These are phyloP conservation scores for Anastrepha obliqua DNA, from an alignment of 1,140 invertebrate species.

Conservation along the genomic window DNA sequence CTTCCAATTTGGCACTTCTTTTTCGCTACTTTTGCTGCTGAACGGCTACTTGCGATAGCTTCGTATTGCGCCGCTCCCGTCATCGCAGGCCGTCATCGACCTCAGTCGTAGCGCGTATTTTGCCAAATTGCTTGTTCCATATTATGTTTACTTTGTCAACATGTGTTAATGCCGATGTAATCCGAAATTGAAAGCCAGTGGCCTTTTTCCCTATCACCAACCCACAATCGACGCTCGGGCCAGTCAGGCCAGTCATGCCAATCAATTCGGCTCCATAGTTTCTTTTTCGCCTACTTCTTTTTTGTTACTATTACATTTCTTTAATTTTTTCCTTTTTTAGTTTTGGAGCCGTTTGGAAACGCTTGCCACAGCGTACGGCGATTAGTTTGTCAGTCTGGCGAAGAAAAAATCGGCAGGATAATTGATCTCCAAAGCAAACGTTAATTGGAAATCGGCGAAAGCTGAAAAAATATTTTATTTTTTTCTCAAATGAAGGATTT, in stretches of 20 bases:
- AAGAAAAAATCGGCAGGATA: conserved; percentile 12
- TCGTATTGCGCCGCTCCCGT: not conserved
- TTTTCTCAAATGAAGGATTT: not conserved
- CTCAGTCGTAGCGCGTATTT: not conserved
- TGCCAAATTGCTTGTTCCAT: conserved; percentile 67
- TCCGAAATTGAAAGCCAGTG: conserved; percentile 46
- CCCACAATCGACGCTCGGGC: too few species aligned
- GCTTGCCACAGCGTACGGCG: not conserved
- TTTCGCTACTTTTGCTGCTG: conserved; percentile 12
- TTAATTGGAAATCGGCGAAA: conserved; percentile 20
- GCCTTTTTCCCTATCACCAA: not conserved
- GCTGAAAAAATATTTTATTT: not conserved
- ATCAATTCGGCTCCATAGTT: not conserved
- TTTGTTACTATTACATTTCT: not conserved
- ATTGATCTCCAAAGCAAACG: conserved; percentile 43
- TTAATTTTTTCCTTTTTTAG: conserved; percentile 21
- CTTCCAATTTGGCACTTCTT: conserved; percentile 58
- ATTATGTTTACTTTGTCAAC: conserved; percentile 73
- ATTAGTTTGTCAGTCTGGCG: conserved; percentile 14
- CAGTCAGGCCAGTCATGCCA: conserved; percentile 6
- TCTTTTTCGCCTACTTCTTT: not conserved
- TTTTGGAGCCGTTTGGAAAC: not conserved
- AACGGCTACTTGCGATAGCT: not conserved
- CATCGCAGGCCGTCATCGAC: too few species aligned
- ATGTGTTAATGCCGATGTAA: conserved; percentile 68